Percentiles rank a stretch among this genome's conserved stretches.
phyloP scores from a whole-genome alignment of 2,113 vertebrate species.

The Miniopterus natalensis region DNA sequence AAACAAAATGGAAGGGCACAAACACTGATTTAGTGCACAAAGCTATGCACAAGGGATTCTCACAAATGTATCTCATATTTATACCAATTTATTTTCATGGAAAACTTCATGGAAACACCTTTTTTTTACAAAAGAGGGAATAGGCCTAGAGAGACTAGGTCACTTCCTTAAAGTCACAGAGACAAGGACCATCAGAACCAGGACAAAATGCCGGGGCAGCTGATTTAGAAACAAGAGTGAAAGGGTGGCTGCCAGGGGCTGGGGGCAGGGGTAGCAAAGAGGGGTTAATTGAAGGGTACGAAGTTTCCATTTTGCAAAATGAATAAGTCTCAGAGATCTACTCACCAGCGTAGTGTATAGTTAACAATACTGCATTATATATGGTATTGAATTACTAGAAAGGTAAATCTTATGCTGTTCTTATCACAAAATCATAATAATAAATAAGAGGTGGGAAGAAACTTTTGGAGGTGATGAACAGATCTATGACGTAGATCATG shows the following conservation, averaged over 20 bases:
- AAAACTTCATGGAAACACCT: slow-evolving; percentile 11
- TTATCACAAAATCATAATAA: not conserved
- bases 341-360: too few species aligned
- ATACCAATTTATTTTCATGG: not conserved
- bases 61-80: not conserved
- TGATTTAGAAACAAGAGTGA: not conserved
- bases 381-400: not conserved
- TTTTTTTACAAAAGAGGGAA: not conserved
- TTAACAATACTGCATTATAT: not conserved
- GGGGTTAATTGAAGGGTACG: not conserved
- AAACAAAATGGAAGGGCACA: not conserved
- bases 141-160: not conserved
- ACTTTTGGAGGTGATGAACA: not conserved
- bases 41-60: not conserved
- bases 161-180: not conserved
- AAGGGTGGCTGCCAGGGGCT: not conserved
- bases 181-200: not conserved
- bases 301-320: not conserved
- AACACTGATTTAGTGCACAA: not conserved
- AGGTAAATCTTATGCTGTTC: not conserved
- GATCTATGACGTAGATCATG: not conserved
- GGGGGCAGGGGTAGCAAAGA: not conserved
- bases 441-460: not conserved
- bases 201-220: not conserved
- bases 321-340: not conserved